Evolutionary conservation across 1,140 invertebrate genomes (phyloP), one percentile per base, ranked within the genome.

Genomic region (Drosophila triauraria): DNA sequence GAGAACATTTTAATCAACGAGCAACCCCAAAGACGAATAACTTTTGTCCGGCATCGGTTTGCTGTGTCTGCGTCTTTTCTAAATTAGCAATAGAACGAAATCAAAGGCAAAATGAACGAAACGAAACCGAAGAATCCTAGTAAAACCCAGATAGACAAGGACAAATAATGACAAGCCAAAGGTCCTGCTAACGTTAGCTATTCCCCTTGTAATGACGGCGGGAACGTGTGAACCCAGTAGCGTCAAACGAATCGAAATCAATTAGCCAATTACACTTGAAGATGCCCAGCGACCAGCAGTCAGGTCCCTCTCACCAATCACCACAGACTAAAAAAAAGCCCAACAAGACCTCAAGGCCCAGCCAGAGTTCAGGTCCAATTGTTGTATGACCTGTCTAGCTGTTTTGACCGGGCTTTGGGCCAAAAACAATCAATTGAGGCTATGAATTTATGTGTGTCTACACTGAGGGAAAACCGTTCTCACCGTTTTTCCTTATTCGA

Each of bases 181-280:
- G 85, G 84, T 88, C 69, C 74, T 88, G 84, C 84, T 61, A 88
- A 88, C 84, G 84, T 90, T 88, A 75, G 85, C 85, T 78, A 56
- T 63, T 60, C 25, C 20, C n/a, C 42, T 9, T 13, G 32, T 9
- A 46, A 57, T 40, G 35, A 23, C 46, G 38, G 23, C 23, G 30
- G 44, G 54, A 67, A 88, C 85, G 83, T 87, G 84, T 88, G 85
- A 88, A 90, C 44, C 56, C 67, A 46, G 67, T 47, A 67, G 69
- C 63, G 78, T 30, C 80, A 71, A 87, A 84, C 79, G 85, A 88
- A 84, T 88, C 78, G 80, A 88, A 88, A 88, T 88, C 84, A 88
- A 88, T 88, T 88, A 88, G 84, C 84, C 84, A 88, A 88, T 88
- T 88, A 86, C 84, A 84, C 85, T 90, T 64, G 74, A 84, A 90